Evolutionary conservation across 2,888 invertebrate species (phyloP), one percentile per base, ranked within the genome.

Genomic region (Ichneumoninae sp.): DNA sequence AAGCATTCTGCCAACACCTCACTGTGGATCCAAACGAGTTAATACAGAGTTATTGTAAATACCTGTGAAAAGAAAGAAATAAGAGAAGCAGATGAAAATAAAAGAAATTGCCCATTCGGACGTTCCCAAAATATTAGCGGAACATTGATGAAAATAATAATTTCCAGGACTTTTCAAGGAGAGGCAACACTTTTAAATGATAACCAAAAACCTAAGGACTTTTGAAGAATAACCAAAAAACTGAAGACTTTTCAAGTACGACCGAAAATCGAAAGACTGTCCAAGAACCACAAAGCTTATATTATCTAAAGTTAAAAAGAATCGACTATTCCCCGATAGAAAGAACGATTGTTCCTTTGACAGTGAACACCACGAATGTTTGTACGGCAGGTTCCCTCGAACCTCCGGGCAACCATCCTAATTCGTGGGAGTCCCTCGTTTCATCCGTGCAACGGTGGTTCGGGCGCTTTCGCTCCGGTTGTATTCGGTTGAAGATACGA

Each of bases 391-490:
- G 40, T 74, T 74, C 60, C 33, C 13, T 10, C 44, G 8, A 33
- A 50, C 63, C 60, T 74, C 16, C 30, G 50, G 52, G 44, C 65
- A 65, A 30, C 13, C 63, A 47, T 33, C 50, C 74, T 65, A 63
- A 75, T 75, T 75, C 47, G 47, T 50, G 50, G 22, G n/a, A 65
- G 30, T 3, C 65, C 65, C 74, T 10, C 40, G 40, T 75, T 75
- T 75, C 63, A 75, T 50, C 63, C n/a, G 33, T 50, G 33, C 30
- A 33, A 30, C 26, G 30, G 44, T 30, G 40, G 8, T 40, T 10
- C 40, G 30, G 65, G 40, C 33, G 33, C 63, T 63, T n/a, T 26
- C 26, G 33, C 63, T 16, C 6, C 33, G 63, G 30, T 30, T 40
- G 40, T 75, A 63, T 50, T 47, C 5, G 6, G n/a, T 33, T 30